Percentiles rank a stretch among this genome's conserved stretches.
phyloP scores from a whole-genome alignment of 1,140 invertebrate species.

The Monomorium pharaonis region DNA sequence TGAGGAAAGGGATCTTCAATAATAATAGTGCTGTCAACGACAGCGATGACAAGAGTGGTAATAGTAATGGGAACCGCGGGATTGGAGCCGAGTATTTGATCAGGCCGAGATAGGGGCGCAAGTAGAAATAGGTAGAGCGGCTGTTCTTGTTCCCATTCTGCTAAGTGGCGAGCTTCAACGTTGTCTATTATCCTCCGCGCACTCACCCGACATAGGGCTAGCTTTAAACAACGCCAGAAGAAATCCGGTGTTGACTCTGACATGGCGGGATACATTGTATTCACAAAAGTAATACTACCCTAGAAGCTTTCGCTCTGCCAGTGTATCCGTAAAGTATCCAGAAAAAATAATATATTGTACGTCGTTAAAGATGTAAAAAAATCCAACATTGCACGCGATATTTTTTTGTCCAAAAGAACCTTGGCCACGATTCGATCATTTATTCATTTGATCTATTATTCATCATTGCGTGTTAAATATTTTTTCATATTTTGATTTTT shows the following conservation, averaged over 20 bases:
- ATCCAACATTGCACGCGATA: not conserved
- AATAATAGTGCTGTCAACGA: slow-evolving; percentile 64
- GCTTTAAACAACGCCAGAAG: slow-evolving; percentile 58
- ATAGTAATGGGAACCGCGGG: slow-evolving; percentile 73
- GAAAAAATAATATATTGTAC: slow-evolving; percentile 28
- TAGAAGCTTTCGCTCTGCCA: not conserved
- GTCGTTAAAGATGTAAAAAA: not conserved
- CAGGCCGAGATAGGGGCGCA: slow-evolving; percentile 78
- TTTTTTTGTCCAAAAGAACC: not conserved
- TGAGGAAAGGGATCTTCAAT: not conserved
- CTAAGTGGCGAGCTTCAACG: slow-evolving; percentile 75
- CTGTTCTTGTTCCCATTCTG: slow-evolving; percentile 83
- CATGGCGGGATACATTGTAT: slow-evolving; percentile 40
- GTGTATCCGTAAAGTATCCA: not conserved
- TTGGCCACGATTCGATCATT: not conserved
- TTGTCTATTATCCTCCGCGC: slow-evolving; percentile 74
- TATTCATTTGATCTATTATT: not conserved
- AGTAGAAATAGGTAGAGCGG: slow-evolving; percentile 79
- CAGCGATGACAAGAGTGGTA: slow-evolving; percentile 62
- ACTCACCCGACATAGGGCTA: slow-evolving; percentile 61
- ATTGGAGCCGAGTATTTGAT: slow-evolving; percentile 80
- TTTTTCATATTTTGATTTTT: not conserved
- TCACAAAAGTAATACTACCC: not conserved
- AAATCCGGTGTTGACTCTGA: slow-evolving; percentile 39
- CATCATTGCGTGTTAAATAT: not conserved